Conservation (phyloP, 2,797 vertebrate species). For the Semotilus atromaculatus region DNA sequence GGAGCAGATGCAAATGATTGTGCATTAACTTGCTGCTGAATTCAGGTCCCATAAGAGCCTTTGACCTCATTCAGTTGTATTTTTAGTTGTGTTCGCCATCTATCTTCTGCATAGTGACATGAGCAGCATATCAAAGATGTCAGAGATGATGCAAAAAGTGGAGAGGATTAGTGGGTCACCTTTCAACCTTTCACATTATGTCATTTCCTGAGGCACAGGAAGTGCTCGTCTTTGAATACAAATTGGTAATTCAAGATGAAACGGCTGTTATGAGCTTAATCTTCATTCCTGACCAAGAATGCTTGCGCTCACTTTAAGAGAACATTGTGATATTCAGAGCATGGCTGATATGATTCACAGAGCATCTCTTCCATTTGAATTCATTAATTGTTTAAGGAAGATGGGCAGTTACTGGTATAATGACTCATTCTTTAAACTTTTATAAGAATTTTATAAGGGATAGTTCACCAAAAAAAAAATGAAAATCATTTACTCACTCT, state of each 20-base stretch:
- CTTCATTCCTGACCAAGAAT: slow-evolving; percentile 54
- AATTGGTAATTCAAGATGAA: slow-evolving; percentile 62
- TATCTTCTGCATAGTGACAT: slow-evolving; percentile 37
- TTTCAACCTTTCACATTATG: slow-evolving; percentile 70
- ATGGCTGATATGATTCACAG: slow-evolving; percentile 40
- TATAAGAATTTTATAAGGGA: not conserved
- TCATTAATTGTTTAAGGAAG: slow-evolving; percentile 13
- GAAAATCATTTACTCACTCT: not conserved
- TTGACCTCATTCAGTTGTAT: slow-evolving; percentile 61
- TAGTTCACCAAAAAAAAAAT: not conserved
- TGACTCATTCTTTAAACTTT: not conserved
- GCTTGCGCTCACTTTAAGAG: slow-evolving; percentile 37
- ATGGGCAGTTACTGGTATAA: not conserved
- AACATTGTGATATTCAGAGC: slow-evolving; percentile 39
- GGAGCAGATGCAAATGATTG: slow-evolving; percentile 52
- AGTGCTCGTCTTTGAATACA: slow-evolving; percentile 74
- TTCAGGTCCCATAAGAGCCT: slow-evolving; percentile 53
- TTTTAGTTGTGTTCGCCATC: slow-evolving; percentile 52
- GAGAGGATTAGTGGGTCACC: slow-evolving; percentile 49
- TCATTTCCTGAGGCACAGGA: slow-evolving; percentile 71
- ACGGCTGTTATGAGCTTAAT: slow-evolving; percentile 32
- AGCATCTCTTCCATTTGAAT: slow-evolving; percentile 3
- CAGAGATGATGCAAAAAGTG: slow-evolving; percentile 16
- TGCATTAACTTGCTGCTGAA: slow-evolving; percentile 48
- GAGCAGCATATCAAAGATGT: slow-evolving; percentile 39